These are phyloP conservation scores for Hemichromis elongatus DNA, from an alignment of 2,113 vertebrate genomes.

Conservation along the genomic window DNA sequence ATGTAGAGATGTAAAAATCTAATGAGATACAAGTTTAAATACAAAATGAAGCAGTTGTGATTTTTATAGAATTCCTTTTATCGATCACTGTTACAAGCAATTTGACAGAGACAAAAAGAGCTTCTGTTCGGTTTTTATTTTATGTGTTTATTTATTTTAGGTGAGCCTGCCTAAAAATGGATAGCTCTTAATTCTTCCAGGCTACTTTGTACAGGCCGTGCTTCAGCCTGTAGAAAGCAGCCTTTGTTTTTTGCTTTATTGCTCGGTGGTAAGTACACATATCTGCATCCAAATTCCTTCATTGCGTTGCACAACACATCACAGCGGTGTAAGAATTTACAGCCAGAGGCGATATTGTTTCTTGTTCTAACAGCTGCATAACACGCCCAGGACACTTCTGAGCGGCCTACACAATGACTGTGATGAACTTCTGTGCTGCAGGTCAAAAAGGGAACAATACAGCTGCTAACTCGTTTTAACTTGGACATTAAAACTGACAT, in stretches of 20 bases:
- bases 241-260: background rate
- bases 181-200: background rate
- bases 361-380: background rate
- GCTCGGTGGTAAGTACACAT: background rate
- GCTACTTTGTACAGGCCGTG: background rate
- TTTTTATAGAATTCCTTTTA: background rate
- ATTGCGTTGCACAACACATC: background rate
- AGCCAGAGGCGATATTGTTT: constrained; percentile 21
- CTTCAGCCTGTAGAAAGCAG: background rate
- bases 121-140: background rate
- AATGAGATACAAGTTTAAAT: background rate
- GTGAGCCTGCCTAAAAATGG: background rate
- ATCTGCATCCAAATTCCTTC: background rate
- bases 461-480: background rate
- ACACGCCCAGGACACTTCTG: constrained; percentile 3
- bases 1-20: background rate
- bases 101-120: background rate
- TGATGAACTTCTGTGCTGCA: background rate
- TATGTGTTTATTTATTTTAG: background rate
- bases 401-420: background rate
- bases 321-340: constrained; percentile 19
- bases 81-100: background rate
- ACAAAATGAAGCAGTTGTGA: background rate
- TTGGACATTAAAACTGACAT: background rate
- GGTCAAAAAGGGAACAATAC: background rate